phyloP scores from a whole-genome alignment of 2,888 invertebrate species.

The Scaptomyza caliginosa region DNA sequence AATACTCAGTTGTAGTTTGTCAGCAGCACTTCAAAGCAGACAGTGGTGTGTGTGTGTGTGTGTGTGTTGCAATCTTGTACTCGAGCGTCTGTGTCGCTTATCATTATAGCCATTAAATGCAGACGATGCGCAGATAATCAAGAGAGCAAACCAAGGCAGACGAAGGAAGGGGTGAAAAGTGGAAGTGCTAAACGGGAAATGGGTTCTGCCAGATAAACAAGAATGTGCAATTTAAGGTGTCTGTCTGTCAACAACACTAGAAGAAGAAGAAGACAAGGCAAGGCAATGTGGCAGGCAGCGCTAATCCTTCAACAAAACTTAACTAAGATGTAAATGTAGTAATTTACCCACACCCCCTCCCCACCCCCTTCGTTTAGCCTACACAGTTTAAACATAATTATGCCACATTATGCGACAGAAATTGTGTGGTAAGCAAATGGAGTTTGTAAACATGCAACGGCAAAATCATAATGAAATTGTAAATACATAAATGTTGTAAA shows the following conservation, averaged over 20 bases:
- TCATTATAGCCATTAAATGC: slow-evolving; percentile 63
- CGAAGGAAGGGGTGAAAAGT: slow-evolving; percentile 24
- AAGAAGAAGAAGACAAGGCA: not conserved
- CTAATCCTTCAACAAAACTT: slow-evolving; percentile 55
- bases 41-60: not conserved
- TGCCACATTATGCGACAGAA: slow-evolving; percentile 66
- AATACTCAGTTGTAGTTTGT: slow-evolving; percentile 9
- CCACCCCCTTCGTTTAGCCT: not conserved
- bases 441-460: slow-evolving; percentile 35
- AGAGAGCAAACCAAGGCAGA: slow-evolving; percentile 2
- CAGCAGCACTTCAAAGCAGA: slow-evolving; percentile 38
- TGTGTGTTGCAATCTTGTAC: slow-evolving; percentile 16
- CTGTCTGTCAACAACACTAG: slow-evolving; percentile 22
- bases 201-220: slow-evolving; percentile 22
- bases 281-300: slow-evolving; percentile 41
- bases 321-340: slow-evolving; percentile 30
- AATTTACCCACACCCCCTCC: slow-evolving; percentile 16
- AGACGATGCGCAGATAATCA: slow-evolving; percentile 66
- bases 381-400: slow-evolving; percentile 57
- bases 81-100: slow-evolving; percentile 27
- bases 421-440: slow-evolving; percentile 29
- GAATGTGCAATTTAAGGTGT: slow-evolving; percentile 63
- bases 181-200: slow-evolving; percentile 15
- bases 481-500: slow-evolving; percentile 67
- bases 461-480: slow-evolving; percentile 71